Evolutionary conservation across 2,888 invertebrate genomes (phyloP).

Genomic region (Cylloceria caligata): DNA sequence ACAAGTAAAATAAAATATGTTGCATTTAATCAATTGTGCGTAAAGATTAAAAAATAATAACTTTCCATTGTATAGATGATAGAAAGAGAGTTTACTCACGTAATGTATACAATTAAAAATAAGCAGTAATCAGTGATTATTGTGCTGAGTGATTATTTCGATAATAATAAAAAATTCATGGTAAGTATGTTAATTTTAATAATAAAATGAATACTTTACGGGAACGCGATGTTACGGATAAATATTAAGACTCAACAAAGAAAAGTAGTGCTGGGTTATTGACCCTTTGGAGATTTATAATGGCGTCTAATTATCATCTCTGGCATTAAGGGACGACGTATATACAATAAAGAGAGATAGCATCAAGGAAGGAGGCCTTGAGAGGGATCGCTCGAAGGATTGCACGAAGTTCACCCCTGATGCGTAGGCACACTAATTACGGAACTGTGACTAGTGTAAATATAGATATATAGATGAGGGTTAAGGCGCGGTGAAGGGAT

Average conservation of each 20-base stretch:
- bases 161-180: neutral
- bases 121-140: neutral
- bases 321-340: constrained; percentile 71
- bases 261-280: constrained; percentile 69
- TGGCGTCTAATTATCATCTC: constrained; percentile 80
- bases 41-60: no score
- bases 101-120: neutral
- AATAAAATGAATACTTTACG: neutral
- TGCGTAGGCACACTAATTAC: constrained; percentile 72
- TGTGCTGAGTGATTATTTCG: neutral
- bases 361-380: constrained; percentile 56
- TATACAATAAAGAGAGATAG: constrained; percentile 59
- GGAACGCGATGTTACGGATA: constrained; percentile 1
- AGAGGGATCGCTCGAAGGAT: constrained; percentile 54
- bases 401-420: constrained; percentile 46
- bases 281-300: constrained; percentile 80
- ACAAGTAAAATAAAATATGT: no score
- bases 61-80: no score
- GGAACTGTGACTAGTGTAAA: constrained; percentile 65
- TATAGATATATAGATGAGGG: constrained; percentile 66
- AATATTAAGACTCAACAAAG: neutral
- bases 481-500: constrained; percentile 65
- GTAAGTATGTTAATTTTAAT: neutral
- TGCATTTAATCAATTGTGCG: no score
- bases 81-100: no score